Conservation (phyloP, 2,888 invertebrate genomes). For the Leptopilina drosophilae region DNA sequence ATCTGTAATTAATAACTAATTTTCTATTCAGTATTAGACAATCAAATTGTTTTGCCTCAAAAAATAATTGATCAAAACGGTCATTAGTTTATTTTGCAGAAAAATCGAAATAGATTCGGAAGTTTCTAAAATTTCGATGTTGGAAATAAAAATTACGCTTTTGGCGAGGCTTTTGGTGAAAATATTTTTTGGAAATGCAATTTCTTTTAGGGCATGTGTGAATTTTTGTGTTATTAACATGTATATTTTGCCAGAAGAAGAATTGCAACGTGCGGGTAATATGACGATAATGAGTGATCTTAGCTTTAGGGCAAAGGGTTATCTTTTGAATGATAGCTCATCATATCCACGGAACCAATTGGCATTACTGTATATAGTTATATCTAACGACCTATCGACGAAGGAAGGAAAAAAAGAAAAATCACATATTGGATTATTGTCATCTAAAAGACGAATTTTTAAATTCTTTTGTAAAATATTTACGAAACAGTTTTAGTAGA, state of each 20-base stretch:
- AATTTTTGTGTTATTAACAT: background rate
- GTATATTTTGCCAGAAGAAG: slow-evolving; percentile 16
- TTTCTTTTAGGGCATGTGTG: background rate
- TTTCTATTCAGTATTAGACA: no score
- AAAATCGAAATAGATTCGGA: no score
- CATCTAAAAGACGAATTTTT: background rate
- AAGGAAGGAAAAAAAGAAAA: slow-evolving; percentile 2
- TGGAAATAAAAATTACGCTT: no score
- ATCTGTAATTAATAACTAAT: no score
- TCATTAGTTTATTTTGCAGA: no score
- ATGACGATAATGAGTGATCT: slow-evolving; percentile 32
- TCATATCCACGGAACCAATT: slow-evolving; percentile 35
- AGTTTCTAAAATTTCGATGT: no score
- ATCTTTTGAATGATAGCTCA: slow-evolving; percentile 38
- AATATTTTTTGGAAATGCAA: background rate
- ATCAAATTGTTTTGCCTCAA: no score
- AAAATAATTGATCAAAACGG: no score
- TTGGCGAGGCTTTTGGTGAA: no score
- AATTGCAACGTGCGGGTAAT: slow-evolving; percentile 32
- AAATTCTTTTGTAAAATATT: no score
- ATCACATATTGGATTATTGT: background rate
- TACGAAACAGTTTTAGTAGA: no score
- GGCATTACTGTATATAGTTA: slow-evolving; percentile 2
- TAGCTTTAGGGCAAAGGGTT: slow-evolving; percentile 46
- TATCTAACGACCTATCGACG: slow-evolving; percentile 9